These are phyloP conservation scores for Drosophila paranaensis DNA, from an alignment of 2,888 invertebrate genomes.

Conservation along the genomic window DNA sequence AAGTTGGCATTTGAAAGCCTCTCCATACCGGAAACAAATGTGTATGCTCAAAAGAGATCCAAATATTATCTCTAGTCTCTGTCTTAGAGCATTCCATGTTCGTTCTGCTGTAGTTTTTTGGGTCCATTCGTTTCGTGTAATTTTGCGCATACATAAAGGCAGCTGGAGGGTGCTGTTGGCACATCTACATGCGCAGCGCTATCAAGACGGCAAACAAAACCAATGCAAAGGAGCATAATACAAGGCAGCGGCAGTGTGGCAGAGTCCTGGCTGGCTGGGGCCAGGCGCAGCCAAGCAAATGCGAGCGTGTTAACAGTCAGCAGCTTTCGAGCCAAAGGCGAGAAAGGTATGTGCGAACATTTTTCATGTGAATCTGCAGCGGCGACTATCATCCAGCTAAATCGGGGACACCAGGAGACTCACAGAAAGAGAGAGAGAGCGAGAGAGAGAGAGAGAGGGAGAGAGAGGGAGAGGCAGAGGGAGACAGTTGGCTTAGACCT, in stretches of 20 bases:
- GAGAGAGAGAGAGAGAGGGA: no score
- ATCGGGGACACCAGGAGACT: not conserved
- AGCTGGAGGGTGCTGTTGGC: slow-evolving; percentile 16
- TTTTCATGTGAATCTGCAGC: slow-evolving; percentile 62
- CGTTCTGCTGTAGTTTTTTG: not conserved
- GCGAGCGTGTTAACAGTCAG: slow-evolving; percentile 69
- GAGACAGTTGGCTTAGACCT: not conserved
- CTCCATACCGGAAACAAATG: no score
- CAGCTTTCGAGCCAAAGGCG: slow-evolving; percentile 69
- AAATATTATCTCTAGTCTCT: no score
- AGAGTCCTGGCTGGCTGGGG: not conserved
- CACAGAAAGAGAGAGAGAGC: not conserved
- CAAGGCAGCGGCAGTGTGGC: slow-evolving; percentile 10
- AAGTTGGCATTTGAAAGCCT: not conserved
- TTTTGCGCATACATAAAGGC: slow-evolving; percentile 15
- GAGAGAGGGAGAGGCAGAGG: not conserved
- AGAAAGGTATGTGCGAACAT: slow-evolving; percentile 70
- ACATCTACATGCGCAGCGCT: slow-evolving; percentile 19
- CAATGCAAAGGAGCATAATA: slow-evolving; percentile 52
- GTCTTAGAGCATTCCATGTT: not conserved
- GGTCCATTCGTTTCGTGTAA: not conserved
- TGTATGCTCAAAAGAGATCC: no score
- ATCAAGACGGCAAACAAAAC: slow-evolving; percentile 63
- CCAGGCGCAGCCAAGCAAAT: slow-evolving; percentile 16
- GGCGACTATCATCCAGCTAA: slow-evolving; percentile 37